These are phyloP conservation scores for Porites divaricata DNA, from an alignment of 92 coral and sea anemone genomes.

Conservation along the genomic window DNA sequence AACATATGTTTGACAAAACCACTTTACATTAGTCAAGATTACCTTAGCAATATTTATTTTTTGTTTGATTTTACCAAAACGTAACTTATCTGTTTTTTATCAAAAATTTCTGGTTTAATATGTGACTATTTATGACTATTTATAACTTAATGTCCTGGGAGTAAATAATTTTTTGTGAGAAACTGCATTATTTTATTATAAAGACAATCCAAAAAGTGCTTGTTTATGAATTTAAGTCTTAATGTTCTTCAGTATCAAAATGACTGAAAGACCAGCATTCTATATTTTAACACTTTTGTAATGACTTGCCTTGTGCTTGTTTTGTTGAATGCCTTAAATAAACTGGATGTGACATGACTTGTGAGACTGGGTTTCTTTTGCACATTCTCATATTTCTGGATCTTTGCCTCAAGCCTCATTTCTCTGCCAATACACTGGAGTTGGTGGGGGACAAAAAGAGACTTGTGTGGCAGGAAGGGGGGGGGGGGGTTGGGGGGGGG, in stretches of 20 bases:
- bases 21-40: constrained; percentile 48
- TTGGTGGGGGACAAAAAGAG: too few relatives aligned
- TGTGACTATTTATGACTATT: too few relatives aligned
- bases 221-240: neutral
- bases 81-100: too few relatives aligned
- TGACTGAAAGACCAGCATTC: neutral
- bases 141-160: too few relatives aligned
- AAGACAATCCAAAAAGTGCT: neutral
- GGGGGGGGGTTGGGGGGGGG: too few relatives aligned
- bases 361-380: too few relatives aligned
- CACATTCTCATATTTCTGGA: neutral
- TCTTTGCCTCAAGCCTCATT: neutral
- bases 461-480: too few relatives aligned
- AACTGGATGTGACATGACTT: constrained; percentile 4
- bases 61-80: too few relatives aligned
- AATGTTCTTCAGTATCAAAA: neutral
- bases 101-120: too few relatives aligned
- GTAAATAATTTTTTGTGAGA: too few relatives aligned
- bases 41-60: too few relatives aligned
- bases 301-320: neutral
- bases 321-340: neutral
- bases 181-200: too few relatives aligned
- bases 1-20: constrained; percentile 79
- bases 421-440: neutral
- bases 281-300: neutral